Conservation (phyloP, 2,113 vertebrate genomes). For the Ochotona princeps region DNA sequence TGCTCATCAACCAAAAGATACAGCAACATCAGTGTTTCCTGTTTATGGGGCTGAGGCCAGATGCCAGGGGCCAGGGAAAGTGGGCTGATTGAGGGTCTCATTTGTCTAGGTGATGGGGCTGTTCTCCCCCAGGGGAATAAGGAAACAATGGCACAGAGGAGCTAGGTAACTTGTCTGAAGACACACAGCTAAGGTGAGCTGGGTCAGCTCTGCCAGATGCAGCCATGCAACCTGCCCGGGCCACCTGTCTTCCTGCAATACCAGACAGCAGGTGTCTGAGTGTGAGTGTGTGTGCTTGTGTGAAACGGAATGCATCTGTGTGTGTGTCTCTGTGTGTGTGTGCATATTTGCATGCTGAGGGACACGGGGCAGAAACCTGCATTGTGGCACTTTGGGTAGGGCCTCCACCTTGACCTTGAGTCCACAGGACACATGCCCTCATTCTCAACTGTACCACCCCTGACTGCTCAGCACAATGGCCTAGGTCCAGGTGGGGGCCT, state of each 20-base stretch:
- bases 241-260: too few species aligned
- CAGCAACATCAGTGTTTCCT: fast-evolving
- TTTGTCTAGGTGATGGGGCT: neutral
- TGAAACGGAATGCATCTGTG: too few species aligned
- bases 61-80: neutral
- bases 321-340: too few species aligned
- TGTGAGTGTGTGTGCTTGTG: too few species aligned
- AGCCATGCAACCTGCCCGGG: neutral
- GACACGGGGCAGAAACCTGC: too few species aligned
- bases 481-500: neutral
- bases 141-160: neutral
- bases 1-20: neutral
- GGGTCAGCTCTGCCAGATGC: neutral
- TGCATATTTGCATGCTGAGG: too few species aligned
- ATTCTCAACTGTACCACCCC: too few species aligned
- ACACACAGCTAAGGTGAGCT: neutral
- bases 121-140: neutral
- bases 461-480: neutral
- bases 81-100: neutral
- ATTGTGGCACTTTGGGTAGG: fast-evolving
- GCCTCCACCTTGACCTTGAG: too few species aligned
- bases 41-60: fast-evolving
- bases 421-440: too few species aligned
- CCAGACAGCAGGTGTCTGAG: too few species aligned
- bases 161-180: neutral